phyloP scores from a whole-genome alignment of 2,888 invertebrate species.

The Tetranychus piercei region DNA sequence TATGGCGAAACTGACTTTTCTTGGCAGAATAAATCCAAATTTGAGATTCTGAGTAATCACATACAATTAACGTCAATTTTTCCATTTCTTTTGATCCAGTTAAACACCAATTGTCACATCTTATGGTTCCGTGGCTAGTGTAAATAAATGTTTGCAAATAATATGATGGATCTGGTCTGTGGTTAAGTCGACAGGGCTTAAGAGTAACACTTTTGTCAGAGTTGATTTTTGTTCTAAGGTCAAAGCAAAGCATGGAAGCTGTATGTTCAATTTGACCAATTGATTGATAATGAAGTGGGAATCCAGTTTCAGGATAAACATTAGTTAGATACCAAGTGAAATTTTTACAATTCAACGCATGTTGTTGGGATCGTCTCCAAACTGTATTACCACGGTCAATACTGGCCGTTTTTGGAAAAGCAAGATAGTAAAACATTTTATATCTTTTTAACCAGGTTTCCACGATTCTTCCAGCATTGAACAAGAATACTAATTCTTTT shows the following conservation, averaged over 20 bases:
- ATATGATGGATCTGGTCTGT: not conserved
- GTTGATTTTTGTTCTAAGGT: not conserved
- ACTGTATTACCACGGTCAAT: constrained; percentile 80
- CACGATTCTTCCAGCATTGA: constrained; percentile 93
- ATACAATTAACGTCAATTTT: not conserved
- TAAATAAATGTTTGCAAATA: not conserved
- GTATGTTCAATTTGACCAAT: constrained; percentile 76
- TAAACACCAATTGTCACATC: constrained; percentile 10
- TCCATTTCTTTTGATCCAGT: not conserved
- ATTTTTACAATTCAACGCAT: constrained; percentile 68
- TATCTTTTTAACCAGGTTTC: constrained; percentile 99
- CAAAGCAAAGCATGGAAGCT: constrained; percentile 64
- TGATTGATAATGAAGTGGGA: constrained; percentile 87
- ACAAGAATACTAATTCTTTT: constrained; percentile 43
- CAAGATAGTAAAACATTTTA: constrained; percentile 96
- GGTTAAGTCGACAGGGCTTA: constrained; percentile 2
- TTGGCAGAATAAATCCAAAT: not conserved
- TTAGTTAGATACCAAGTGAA: constrained; percentile 97
- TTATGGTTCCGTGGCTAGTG: not conserved
- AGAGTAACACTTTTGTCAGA: not conserved
- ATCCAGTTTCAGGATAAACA: constrained; percentile 91
- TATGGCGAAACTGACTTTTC: not conserved
- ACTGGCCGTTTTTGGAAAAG: constrained; percentile 82
- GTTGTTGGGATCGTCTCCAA: constrained; percentile 54
- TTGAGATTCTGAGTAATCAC: not conserved